Evolutionary conservation across 1,140 invertebrate species (phyloP).

Genomic region (Elysia chlorotica): DNA sequence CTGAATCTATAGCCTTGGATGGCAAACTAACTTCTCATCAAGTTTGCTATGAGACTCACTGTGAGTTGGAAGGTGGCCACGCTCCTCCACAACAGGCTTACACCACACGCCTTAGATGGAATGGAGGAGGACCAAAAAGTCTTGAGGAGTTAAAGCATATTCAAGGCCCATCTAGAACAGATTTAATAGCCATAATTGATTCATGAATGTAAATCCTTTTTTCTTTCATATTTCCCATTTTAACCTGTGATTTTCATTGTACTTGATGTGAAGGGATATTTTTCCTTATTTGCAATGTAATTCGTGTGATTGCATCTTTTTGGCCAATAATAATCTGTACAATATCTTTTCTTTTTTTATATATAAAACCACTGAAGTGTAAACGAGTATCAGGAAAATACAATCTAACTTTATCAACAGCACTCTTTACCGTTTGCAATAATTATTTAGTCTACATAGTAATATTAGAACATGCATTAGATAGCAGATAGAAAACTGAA

Average conservation of each 20-base stretch:
- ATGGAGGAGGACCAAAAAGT: neutral
- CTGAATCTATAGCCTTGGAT: constrained; percentile 7
- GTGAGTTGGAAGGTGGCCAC: constrained; percentile 12
- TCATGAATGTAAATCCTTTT: neutral
- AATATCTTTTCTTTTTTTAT: too few relatives aligned
- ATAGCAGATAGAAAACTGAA: too few relatives aligned
- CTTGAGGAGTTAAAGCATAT: neutral
- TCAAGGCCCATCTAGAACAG: constrained; percentile 9
- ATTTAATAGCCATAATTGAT: constrained; percentile 6
- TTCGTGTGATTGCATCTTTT: too few relatives aligned
- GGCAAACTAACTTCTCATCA: constrained; percentile 9
- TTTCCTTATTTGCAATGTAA: too few relatives aligned
- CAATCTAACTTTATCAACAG: too few relatives aligned
- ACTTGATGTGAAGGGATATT: neutral
- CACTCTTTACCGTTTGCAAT: too few relatives aligned
- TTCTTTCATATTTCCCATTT: neutral
- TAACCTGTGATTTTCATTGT: neutral
- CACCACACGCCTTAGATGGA: constrained; percentile 13
- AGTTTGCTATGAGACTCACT: neutral
- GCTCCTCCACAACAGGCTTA: neutral
- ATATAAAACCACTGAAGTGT: too few relatives aligned
- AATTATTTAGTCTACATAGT: too few relatives aligned
- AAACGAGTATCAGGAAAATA: too few relatives aligned
- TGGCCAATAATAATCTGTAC: too few relatives aligned
- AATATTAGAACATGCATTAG: too few relatives aligned